Evolutionary conservation across 2,797 vertebrate species (phyloP), one percentile per base, ranked within the genome.

Genomic region (Hypotaenidia okinawae): DNA sequence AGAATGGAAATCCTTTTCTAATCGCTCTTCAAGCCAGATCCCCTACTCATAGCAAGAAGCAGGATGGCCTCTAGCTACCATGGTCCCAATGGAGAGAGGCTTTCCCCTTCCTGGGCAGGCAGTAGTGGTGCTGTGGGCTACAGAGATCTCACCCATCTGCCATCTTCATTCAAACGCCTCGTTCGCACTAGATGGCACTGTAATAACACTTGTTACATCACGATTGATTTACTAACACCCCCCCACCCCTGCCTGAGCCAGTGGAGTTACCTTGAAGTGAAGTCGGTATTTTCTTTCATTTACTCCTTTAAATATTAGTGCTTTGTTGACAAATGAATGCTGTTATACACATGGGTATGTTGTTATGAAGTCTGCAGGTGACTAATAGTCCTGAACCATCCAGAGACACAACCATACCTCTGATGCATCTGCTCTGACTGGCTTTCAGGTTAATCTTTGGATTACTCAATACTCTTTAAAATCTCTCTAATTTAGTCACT

Each of bases 111-210:
- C 4, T 39, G 51, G 59, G 39, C 61, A 43, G 54, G 47, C 78
- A 63, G 8, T 30, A 59, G 4, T 35, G 64, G 28, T 83, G 84
- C 45, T 69, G 49, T 41, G 78, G 58, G 27, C 61, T 83, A 49
- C 54, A 51, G 54, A 5, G 10, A 14, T 76, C 58, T 70, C 63
- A 32, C 52, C 49, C 7, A 4, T 22, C n/a, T 76, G 45, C 90
- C 64, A 68, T 9, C 52, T 54, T 69, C 67, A n/a, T 74, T 61
- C 87, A 28, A 13, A 62, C 15, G 9, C 80, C 49, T 54, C 6
- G 0, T 83, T 47, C 4, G 67, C 94, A 74, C 95, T 93, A 95
- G 92, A 10, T 94, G 96, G 96, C 92, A 91, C 93, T 94, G 49
- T 76, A 77, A 73, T 85, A 93, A 94, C 94, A 87, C 82, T 94